Base-by-base conservation (phyloP, 2,113 vertebrate genomes). In the Poecile atricapillus region DNA sequence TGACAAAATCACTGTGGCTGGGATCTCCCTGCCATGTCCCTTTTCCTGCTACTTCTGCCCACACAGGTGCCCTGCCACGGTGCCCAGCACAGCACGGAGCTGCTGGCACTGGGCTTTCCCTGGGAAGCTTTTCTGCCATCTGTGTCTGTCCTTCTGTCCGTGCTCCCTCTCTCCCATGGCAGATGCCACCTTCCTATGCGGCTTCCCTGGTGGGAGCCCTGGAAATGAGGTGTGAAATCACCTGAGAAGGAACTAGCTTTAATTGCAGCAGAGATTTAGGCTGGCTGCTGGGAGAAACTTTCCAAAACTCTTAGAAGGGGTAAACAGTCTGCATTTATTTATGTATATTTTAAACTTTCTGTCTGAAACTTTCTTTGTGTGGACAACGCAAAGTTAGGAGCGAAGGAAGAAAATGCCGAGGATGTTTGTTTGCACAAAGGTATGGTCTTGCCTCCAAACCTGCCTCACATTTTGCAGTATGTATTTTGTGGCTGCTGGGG, bases 211-310 rank as follows among this genome's bases (percentile, higher is more conserved):
- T 63, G 33, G 49, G 73, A 90, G 68, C 55, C 59, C 47, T 39
- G 53, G 43, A 58, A 95, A 55, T 81, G 79, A 78, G 73, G 47
- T 89, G 52, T 93, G 80, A 94, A 86, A 90, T 86, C 69, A 62
- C 39, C 69, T 53, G 58, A 41, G 70, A 85, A 90, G 28, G 39
- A 86, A 64, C 11, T 37, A 49, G 50, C 82, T 80, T 85, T 64
- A 19, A n/a, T 35, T 4, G 9, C 63, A 53, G 71, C 58, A 76
- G 63, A 60, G 63, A 50, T 83, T 88, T 79, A 56, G n/a, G 37
- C 58, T 82, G 78, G 10, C 85, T 83, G 59, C 64, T 79, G 44
- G 53, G n/a, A 65, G 41, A 56, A 82, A 68, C 74, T 82, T 89
- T 33, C 33, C 33, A 56, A 3, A 76, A 31, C 58, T 56, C 35